A percentile compares a stretch with the other conserved stretches of the same genome.
phyloP scores from a whole-genome alignment of 2,888 invertebrate species.

The Scaeva pyrastri region DNA sequence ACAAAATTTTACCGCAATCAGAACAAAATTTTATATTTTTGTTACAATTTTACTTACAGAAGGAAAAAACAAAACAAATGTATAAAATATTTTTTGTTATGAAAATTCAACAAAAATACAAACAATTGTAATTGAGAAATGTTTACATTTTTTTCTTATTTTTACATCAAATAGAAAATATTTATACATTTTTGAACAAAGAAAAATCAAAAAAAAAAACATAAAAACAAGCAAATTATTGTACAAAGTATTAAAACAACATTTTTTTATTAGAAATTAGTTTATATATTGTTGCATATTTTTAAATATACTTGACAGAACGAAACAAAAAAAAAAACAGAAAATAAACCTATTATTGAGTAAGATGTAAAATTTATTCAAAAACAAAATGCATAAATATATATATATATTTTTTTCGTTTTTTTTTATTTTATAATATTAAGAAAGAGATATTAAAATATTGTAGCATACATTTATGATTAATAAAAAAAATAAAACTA shows the following conservation, averaged over 20 bases:
- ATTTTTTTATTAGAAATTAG: constrained; percentile 71
- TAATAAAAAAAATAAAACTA: constrained; percentile 30
- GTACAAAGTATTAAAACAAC: constrained; percentile 75
- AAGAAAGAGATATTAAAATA: constrained; percentile 72
- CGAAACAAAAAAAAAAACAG: constrained; percentile 45
- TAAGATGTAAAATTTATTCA: constrained; percentile 75
- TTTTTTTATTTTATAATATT: constrained; percentile 44
- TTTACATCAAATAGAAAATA: constrained; percentile 61
- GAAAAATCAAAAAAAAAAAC: constrained; percentile 36
- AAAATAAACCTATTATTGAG: constrained; percentile 62
- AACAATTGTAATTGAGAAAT: constrained; percentile 52
- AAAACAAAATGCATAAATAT: constrained; percentile 62
- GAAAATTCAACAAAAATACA: constrained; percentile 8
- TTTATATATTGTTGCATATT: constrained; percentile 76
- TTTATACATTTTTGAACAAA: constrained; percentile 53
- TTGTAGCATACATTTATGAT: constrained; percentile 64
- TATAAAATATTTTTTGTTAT: constrained; percentile 39
- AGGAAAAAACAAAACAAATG: constrained; percentile 14
- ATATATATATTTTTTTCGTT: constrained; percentile 49
- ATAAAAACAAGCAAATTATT: constrained; percentile 62
- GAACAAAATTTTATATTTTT: constrained; percentile 68
- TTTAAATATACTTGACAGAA: constrained; percentile 73
- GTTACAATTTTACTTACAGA: constrained; percentile 64
- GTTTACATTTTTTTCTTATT: constrained; percentile 64
- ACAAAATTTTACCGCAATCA: constrained; percentile 60